Evolutionary conservation across 2,888 invertebrate species (phyloP), one percentile per base, ranked within the genome.

Genomic region (Microplitis deprimator): DNA sequence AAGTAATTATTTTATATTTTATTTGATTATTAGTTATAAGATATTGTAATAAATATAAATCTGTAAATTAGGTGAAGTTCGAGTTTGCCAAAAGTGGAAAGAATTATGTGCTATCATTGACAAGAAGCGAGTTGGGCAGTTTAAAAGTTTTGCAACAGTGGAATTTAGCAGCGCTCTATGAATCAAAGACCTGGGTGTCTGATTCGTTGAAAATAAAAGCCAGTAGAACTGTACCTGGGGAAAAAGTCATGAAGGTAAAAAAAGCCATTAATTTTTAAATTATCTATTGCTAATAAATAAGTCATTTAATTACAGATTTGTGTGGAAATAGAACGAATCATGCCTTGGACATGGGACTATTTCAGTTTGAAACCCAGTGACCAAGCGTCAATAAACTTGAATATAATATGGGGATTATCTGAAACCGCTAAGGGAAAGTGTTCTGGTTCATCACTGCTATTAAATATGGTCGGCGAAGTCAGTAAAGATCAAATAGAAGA

Each of bases 331-430:
- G 87, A 87, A 67, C 83, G 84, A 82, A 83, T 84, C 6, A 81
- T 83, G 39, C 88, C 88, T 1, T 89, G 88, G 88, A 86, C 86
- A 65, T 88, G 88, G 87, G 85, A 88, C 67, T 85, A 87, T 41
- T 79, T 89, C 73, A 89, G 84, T 68, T 83, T 81, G 16, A 83
- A 84, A 77, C 86, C 88, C 16, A 88, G 85, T 75, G 84, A 85
- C 8, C 83, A 84, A 10, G 82, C 86, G 16, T 83, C 81, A 5
- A 62, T 88, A 4, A 83, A 83, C 76, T 80, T 89, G 29, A 84
- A 84, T 75, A 41, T 86, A 17, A 78, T 82, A 16, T 89, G 89
- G 89, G 88, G 88, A 41, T 70, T 76, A 0, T 81, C 84, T 3
- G 85, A 89, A 74, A 81, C 83, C 13, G 85, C 86, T 3, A 86